phyloP scores from a whole-genome alignment of 2,888 invertebrate species.

The Cerastis rubricosa region DNA sequence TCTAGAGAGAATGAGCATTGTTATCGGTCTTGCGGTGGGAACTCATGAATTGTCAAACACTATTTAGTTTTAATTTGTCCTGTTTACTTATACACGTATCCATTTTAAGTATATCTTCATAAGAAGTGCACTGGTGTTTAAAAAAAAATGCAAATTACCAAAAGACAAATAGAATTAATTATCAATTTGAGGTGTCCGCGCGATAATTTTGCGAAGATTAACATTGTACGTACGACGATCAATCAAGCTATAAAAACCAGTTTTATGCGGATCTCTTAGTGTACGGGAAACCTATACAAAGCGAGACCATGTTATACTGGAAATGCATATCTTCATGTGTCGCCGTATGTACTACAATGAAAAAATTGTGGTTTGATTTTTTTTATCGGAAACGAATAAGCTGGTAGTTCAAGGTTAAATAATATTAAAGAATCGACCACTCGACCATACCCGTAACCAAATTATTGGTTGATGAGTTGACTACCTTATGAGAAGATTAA shows the following conservation, averaged over 20 bases:
- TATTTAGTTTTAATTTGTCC: background rate
- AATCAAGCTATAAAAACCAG: background rate
- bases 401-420: background rate
- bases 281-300: too few relatives aligned
- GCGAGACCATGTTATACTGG: too few relatives aligned
- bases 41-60: background rate
- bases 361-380: background rate
- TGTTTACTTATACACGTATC: background rate
- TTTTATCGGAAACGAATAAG: background rate
- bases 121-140: background rate
- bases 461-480: too few relatives aligned
- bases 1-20: background rate
- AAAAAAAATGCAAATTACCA: slow-evolving; percentile 18
- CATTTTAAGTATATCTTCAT: background rate
- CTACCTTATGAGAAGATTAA: slow-evolving; percentile 5
- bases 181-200: background rate
- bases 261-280: too few relatives aligned
- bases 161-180: slow-evolving; percentile 4
- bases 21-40: background rate
- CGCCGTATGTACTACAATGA: background rate
- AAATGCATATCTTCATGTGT: too few relatives aligned
- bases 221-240: background rate
- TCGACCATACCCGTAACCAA: background rate
- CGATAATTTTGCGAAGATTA: background rate
- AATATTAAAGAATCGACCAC: background rate